Evolutionary conservation across 2,113 vertebrate species (phyloP).

Genomic region (Riparia riparia): DNA sequence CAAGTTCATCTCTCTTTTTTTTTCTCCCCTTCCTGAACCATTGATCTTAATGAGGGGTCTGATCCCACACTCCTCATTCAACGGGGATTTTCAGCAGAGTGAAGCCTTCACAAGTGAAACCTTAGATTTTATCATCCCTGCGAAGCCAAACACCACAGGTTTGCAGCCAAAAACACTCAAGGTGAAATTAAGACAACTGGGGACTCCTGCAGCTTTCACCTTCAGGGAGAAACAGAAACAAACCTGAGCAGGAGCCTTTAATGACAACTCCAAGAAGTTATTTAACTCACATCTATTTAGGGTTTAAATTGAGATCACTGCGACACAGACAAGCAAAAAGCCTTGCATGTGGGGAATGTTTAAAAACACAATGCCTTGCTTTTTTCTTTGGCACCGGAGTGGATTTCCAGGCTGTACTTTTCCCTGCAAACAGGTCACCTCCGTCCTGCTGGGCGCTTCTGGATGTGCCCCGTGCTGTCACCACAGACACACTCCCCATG

Average conservation of each 20-base stretch:
- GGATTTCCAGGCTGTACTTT: neutral
- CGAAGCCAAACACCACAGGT: neutral
- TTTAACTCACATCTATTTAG: neutral
- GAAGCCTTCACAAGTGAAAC: neutral
- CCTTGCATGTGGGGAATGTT: neutral
- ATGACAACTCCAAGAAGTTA: neutral
- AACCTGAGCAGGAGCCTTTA: neutral
- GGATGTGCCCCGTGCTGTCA: rapidly evolving
- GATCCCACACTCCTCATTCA: neutral
- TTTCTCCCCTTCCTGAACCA: neutral
- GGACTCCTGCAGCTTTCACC: neutral
- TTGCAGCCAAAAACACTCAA: neutral
- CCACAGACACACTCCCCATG: rapidly evolving
- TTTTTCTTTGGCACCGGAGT: neutral
- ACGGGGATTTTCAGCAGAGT: neutral
- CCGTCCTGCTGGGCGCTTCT: neutral
- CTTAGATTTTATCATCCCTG: neutral
- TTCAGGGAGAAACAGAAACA: neutral
- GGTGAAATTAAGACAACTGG: neutral
- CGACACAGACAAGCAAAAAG: neutral
- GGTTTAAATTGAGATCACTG: neutral
- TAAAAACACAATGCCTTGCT: rapidly evolving
- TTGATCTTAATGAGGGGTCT: slow-evolving; percentile 2
- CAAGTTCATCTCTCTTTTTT: neutral
- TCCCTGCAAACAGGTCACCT: neutral